Conservation (phyloP, 2,113 vertebrate species). For the Spea bombifrons region DNA sequence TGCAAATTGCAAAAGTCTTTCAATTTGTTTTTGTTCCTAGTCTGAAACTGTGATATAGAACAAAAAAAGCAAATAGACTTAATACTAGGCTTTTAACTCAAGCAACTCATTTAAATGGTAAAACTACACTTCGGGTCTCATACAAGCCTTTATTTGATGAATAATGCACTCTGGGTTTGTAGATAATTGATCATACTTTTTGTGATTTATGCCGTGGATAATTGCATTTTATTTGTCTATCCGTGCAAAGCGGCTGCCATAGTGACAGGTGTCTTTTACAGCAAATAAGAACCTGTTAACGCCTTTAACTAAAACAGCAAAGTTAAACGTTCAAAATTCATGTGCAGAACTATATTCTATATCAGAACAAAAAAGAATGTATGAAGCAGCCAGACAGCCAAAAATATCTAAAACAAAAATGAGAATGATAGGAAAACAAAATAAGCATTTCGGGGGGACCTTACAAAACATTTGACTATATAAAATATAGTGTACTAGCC, state of each 20-base stretch:
- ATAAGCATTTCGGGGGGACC: constrained; percentile 50
- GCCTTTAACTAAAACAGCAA: neutral
- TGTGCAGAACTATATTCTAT: neutral
- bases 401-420: constrained; percentile 48
- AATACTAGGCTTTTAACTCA: too few relatives aligned
- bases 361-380: neutral
- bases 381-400: constrained; percentile 31
- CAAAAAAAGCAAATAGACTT: too few relatives aligned
- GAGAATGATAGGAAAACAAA: constrained; percentile 47
- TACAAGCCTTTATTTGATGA: too few relatives aligned
- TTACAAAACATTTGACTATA: constrained; percentile 52
- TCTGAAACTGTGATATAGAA: too few relatives aligned
- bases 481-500: constrained; percentile 28
- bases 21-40: too few relatives aligned
- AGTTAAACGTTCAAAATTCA: neutral
- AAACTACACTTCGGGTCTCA: too few relatives aligned
- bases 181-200: too few relatives aligned
- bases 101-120: too few relatives aligned
- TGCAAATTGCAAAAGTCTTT: too few relatives aligned
- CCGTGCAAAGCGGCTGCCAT: neutral
- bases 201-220: too few relatives aligned
- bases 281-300: neutral
- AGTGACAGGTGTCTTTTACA: constrained; percentile 3
- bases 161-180: too few relatives aligned
- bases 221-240: neutral